Percentiles rank a stretch among this genome's conserved stretches.
phyloP scores from a whole-genome alignment of 2,113 vertebrate species.

The Corvus moneduloides region DNA sequence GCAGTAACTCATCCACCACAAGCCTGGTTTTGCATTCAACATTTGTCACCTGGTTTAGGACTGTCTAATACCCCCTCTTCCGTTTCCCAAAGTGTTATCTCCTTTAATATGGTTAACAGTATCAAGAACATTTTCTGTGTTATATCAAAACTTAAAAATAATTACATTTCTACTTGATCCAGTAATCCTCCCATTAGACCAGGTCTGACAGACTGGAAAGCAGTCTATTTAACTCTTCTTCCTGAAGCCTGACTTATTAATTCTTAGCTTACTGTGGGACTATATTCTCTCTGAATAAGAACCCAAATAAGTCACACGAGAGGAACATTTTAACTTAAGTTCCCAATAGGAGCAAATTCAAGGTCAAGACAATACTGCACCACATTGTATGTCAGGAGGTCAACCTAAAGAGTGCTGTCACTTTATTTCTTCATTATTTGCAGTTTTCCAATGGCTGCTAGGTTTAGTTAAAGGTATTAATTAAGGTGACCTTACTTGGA shows the following conservation, averaged over 20 bases:
- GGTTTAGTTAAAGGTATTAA: neutral
- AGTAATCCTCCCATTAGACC: neutral
- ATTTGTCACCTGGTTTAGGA: rapidly evolving
- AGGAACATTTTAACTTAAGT: neutral
- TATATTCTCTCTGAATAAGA: neutral
- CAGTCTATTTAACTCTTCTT: neutral
- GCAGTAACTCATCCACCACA: neutral
- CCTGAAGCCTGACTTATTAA: neutral
- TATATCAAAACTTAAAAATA: neutral
- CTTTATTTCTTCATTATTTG: neutral
- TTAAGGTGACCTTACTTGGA: neutral
- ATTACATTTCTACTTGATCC: neutral
- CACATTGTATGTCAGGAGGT: neutral
- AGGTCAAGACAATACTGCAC: neutral
- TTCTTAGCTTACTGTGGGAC: neutral
- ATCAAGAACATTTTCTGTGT: neutral
- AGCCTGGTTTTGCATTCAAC: neutral
- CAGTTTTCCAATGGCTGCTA: neutral
- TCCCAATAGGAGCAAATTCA: neutral
- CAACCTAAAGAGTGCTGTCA: neutral
- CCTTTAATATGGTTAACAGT: neutral
- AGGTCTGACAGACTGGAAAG: neutral
- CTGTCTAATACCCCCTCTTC: neutral
- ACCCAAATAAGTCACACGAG: neutral
- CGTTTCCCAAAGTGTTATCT: neutral